Evolutionary conservation across 2,888 invertebrate species (phyloP), one percentile per base, ranked within the genome.

Genomic region (Ophioninae sp.): DNA sequence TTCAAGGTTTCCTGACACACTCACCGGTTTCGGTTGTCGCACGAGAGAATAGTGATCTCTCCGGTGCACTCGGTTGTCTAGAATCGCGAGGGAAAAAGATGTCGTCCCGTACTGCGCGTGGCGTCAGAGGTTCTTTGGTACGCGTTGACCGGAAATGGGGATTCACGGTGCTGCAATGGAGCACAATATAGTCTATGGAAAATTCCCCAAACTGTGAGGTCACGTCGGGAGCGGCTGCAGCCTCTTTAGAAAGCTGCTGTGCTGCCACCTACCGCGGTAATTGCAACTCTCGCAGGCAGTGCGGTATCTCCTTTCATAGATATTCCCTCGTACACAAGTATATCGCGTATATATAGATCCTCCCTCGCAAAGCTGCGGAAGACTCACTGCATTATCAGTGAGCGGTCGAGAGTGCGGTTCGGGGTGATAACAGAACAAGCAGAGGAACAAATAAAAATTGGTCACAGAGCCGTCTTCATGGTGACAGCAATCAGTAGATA

Each of bases 401-500:
- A 72, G 65, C 72, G 65, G 23, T 64, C 50, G 79, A 56, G 72
- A 72, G 70, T 69, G 69, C 39, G 21, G 61, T n/a, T 56, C 20
- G 75, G 62, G 8, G 62, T 23, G 62, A 73, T 61, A 57, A 73
- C 44, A 73, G 30, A 30, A 37, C 20, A 23, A 65, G 65, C 21
- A 59, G 50, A 39, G 50, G 59, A 67, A 41, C n/a, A 65, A 68
- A 76, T 37, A 75, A 67, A 76, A 57, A 89, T 89, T 88, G 87
- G 86, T 88, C 88, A 73, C 61, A 87, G 87, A 87, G 85, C 82
- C 86, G 84, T 87, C 87, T 91, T 88, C 88, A 91, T 90, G 90
- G 88, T 91, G 89, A 89, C 87, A 88, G 87, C 88, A 86, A 88
- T 85, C 85, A 87, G 80, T 87, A 89, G 89, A 90, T 89, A 88